These are phyloP conservation scores for Neodiprion fabricii DNA, from an alignment of 1,140 invertebrate genomes.

Conservation along the genomic window DNA sequence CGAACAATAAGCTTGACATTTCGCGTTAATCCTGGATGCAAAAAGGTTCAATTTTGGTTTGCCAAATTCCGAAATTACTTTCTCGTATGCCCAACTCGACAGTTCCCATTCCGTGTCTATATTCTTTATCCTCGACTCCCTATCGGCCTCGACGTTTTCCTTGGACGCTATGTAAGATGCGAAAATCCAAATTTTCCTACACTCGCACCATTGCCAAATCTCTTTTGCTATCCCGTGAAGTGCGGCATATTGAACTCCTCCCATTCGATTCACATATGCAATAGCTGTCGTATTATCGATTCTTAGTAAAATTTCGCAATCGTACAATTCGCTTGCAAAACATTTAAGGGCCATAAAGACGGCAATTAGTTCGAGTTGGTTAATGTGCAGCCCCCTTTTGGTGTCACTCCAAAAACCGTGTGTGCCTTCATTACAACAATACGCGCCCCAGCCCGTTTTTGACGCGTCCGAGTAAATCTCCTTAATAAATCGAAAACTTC, in stretches of 20 bases:
- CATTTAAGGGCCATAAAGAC: conserved; percentile 43
- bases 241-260: conserved; percentile 41
- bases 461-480: conserved; percentile 38
- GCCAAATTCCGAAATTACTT: conserved; percentile 32
- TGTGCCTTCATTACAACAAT: conserved; percentile 23
- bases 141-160: conserved; percentile 36
- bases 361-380: conserved; percentile 45
- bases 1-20: conserved; percentile 34
- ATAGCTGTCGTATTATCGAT: conserved; percentile 51
- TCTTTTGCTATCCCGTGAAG: conserved; percentile 34
- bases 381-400: conserved; percentile 40
- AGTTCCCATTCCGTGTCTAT: conserved; percentile 25
- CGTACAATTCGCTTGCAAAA: conserved; percentile 35
- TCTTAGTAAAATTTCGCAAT: conserved; percentile 43
- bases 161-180: conserved; percentile 37
- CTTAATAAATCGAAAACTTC: conserved; percentile 6
- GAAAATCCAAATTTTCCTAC: conserved; percentile 28
- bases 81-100: conserved; percentile 16
- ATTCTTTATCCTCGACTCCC: conserved; percentile 29
- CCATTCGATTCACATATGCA: conserved; percentile 46
- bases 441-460: conserved; percentile 33
- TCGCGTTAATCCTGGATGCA: conserved; percentile 32
- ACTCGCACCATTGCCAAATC: conserved; percentile 44
- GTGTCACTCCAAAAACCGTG: conserved; percentile 32
- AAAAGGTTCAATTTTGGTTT: conserved; percentile 33